phyloP scores from a whole-genome alignment of 2,888 invertebrate species.

The Dermolepida albohirtum region DNA sequence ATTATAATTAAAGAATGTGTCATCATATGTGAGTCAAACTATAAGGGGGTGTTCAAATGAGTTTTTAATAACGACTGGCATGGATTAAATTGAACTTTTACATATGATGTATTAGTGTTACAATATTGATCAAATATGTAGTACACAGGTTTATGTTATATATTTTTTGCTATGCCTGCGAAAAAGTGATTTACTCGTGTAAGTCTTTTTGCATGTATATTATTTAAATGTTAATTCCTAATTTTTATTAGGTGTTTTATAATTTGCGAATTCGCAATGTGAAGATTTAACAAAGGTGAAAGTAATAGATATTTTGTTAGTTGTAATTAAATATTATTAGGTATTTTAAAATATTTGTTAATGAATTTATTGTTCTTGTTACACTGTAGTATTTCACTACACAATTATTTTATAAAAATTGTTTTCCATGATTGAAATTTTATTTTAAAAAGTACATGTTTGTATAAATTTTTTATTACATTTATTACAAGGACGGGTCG shows the following conservation, averaged over 20 bases:
- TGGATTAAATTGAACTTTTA: conserved; percentile 18
- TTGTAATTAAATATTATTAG: too few relatives aligned
- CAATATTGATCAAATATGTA: conserved; percentile 41
- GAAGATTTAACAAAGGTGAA: too few relatives aligned
- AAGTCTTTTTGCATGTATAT: conserved; percentile 25
- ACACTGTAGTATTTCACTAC: too few relatives aligned
- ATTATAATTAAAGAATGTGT: conserved; percentile 20
- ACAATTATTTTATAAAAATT: too few relatives aligned
- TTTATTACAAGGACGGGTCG: too few relatives aligned
- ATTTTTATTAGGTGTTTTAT: background rate
- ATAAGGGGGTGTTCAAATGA: conserved; percentile 1
- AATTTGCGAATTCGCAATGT: too few relatives aligned
- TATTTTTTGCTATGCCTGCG: conserved; percentile 32
- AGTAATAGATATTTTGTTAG: too few relatives aligned
- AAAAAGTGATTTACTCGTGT: conserved; percentile 30
- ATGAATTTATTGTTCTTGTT: too few relatives aligned
- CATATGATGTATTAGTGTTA: conserved; percentile 26
- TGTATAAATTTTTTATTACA: too few relatives aligned
- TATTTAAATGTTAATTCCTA: background rate
- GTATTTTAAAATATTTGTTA: too few relatives aligned
- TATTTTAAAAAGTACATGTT: too few relatives aligned
- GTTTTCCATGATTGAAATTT: too few relatives aligned
- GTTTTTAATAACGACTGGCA: conserved; percentile 12
- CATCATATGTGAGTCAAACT: conserved; percentile 31
- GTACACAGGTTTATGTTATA: conserved; percentile 32